Base-by-base conservation (phyloP, 2,888 invertebrate genomes). In the Epirrita christyi region DNA sequence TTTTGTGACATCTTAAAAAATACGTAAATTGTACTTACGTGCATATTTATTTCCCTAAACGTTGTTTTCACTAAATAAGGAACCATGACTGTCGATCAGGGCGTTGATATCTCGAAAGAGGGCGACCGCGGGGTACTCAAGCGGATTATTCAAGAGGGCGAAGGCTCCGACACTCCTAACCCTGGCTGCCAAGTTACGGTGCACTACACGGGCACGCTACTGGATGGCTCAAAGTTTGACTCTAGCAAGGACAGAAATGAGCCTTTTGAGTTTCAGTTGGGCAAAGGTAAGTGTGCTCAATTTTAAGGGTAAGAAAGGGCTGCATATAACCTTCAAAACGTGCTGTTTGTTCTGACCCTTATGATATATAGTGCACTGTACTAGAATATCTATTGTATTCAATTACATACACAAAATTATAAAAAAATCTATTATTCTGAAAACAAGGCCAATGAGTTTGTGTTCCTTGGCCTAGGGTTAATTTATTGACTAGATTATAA, bases 161-260 rank as follows among this genome's bases (percentile, higher is more conserved):
- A 86, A 55, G 97, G 97, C 1, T 92, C 93, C n/a, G 95, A 95
- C 57, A 93, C 88, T 32, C 97, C 98, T 0, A 86, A 91, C 10
- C 80, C 89, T 46, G 98, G 98, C 0, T 96, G 95, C 79, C 76
- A 80, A 57, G 94, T 95, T 7, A 93, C 85, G 4, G 95, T 98
- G 0, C 98, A 99, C 85, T 99, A 99, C 80, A 96, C 96, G 1
- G 99, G 99, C 29, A 97, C 96, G 1, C 92, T 99, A 29, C 76
- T 94, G 27, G 96, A 98, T 86, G 99, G 99, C 37, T 95, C 96
- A 2, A 94, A 96, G 77, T 99, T 99, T 80, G 99, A 99, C 86
- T 97, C 98, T 0, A 98, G 98, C 81, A 93, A 95, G 67, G 96
- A 97, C 69, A 93, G 97, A 59, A 94, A 94, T 62, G 94, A 96